phyloP scores from a whole-genome alignment of 2,888 invertebrate genomes.

The Leptinotarsa haldemani region DNA sequence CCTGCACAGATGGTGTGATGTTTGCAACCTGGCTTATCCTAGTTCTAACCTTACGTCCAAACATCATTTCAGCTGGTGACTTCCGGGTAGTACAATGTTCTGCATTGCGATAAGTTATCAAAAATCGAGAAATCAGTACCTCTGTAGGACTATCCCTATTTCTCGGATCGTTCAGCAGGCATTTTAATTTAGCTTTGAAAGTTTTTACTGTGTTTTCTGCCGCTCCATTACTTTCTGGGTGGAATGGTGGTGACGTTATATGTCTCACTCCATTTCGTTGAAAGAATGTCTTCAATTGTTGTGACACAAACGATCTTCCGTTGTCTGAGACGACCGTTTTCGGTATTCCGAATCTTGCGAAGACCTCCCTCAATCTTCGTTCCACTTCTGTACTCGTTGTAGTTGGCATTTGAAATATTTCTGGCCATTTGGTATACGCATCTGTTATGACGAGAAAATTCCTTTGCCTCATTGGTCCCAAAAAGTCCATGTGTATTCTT shows the following conservation, averaged over 20 bases:
- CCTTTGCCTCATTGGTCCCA: too few species aligned
- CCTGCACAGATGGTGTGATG: not conserved
- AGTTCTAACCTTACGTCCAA: not conserved
- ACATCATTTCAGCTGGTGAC: not conserved
- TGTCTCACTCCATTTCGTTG: slow-evolving; percentile 23
- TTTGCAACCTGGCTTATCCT: not conserved
- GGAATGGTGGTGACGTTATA: slow-evolving; percentile 24
- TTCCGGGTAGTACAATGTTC: not conserved
- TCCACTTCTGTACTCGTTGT: not conserved
- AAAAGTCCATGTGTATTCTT: not conserved
- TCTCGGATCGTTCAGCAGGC: not conserved
- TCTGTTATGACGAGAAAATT: not conserved
- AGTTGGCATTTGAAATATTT: slow-evolving; percentile 4
- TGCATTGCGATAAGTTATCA: not conserved
- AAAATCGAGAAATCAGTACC: not conserved
- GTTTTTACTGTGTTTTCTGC: slow-evolving; percentile 30
- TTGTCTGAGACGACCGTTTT: slow-evolving; percentile 29
- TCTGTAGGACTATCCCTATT: not conserved
- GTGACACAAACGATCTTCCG: not conserved
- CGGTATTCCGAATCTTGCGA: slow-evolving; percentile 16
- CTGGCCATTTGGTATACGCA: slow-evolving; percentile 24
- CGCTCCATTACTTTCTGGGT: slow-evolving; percentile 25
- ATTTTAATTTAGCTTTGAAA: slow-evolving; percentile 2
- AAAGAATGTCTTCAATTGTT: slow-evolving; percentile 15
- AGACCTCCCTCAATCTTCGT: slow-evolving; percentile 2